phyloP scores from a whole-genome alignment of 2,888 invertebrate genomes.

The Trichopria drosophilae region DNA sequence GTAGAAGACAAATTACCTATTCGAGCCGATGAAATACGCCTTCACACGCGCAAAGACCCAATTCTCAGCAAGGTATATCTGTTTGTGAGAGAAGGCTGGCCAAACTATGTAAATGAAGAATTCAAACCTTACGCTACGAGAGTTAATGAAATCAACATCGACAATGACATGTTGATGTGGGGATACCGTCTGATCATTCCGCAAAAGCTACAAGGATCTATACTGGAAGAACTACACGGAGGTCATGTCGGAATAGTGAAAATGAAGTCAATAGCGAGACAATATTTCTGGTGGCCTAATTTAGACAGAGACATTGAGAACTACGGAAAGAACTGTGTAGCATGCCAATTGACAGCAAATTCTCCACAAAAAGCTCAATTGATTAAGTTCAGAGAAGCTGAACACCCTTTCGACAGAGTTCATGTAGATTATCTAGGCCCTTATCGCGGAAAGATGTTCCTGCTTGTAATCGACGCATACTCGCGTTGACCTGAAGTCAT shows the following conservation, averaged over 20 bases:
- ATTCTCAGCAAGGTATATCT: constrained; percentile 20
- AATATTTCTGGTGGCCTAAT: constrained; percentile 40
- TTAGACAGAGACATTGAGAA: constrained; percentile 35
- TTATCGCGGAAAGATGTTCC: constrained; percentile 29
- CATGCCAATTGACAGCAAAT: constrained; percentile 28
- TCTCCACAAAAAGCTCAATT: constrained; percentile 31
- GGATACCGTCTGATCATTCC: constrained; percentile 40
- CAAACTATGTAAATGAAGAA: too few relatives aligned
- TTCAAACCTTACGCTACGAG: constrained; percentile 10
- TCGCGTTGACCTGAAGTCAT: constrained; percentile 38
- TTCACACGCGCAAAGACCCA: background rate
- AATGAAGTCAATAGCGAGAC: constrained; percentile 40
- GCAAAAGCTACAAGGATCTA: constrained; percentile 21
- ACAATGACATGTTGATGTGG: constrained; percentile 34
- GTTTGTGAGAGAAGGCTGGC: constrained; percentile 14
- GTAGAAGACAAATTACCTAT: constrained; percentile 19
- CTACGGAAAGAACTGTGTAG: constrained; percentile 24
- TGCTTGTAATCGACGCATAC: constrained; percentile 35
- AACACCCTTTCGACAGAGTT: constrained; percentile 30
- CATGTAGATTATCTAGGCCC: constrained; percentile 36
- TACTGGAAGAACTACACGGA: constrained; percentile 38
- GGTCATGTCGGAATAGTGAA: constrained; percentile 40
- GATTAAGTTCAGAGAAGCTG: constrained; percentile 31
- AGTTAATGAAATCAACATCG: constrained; percentile 18
- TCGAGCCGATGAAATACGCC: constrained; percentile 9